A percentile compares a stretch with the other conserved stretches of the same genome.
These are phyloP conservation scores for Rhagophthalmus giganteus DNA, from an alignment of 2,888 invertebrate genomes.

Conservation along the genomic window DNA sequence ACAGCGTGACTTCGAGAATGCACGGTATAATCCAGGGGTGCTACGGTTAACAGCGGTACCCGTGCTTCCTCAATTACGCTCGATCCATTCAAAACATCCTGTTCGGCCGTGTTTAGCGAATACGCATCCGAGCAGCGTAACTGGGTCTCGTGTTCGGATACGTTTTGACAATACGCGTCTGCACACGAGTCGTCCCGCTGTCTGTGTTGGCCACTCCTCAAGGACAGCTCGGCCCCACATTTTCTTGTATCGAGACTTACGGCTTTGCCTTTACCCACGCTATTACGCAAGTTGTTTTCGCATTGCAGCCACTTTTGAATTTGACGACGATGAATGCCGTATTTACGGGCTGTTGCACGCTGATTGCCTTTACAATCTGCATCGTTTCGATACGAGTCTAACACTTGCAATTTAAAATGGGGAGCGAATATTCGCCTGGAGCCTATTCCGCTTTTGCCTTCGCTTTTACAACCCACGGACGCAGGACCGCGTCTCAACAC, in stretches of 20 bases:
- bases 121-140: conserved; percentile 10
- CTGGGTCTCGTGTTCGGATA: conserved; percentile 14
- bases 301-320: conserved; percentile 92
- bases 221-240: conserved; percentile 47
- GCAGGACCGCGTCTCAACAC: conserved; percentile 54
- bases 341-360: conserved; percentile 86
- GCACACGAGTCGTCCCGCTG: conserved; percentile 52
- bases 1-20: conserved; percentile 42
- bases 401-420: conserved; percentile 85
- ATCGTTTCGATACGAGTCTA: conserved; percentile 84
- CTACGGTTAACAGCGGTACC: conserved; percentile 43
- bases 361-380: conserved; percentile 88
- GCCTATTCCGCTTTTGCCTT: conserved; percentile 63
- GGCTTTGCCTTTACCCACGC: conserved; percentile 60
- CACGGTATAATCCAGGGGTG: conserved; percentile 49
- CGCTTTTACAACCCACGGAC: conserved; percentile 55
- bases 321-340: conserved; percentile 85
- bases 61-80: conserved; percentile 34
- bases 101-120: conserved; percentile 8
- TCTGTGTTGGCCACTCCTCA: conserved; percentile 48
- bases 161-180: conserved; percentile 26
- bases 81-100: conserved; percentile 42
- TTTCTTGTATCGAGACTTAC: conserved; percentile 39
- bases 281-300: conserved; percentile 76
- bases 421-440: conserved; percentile 87